Conservation (phyloP, 2,888 invertebrate species). For the Archips xylosteana region DNA sequence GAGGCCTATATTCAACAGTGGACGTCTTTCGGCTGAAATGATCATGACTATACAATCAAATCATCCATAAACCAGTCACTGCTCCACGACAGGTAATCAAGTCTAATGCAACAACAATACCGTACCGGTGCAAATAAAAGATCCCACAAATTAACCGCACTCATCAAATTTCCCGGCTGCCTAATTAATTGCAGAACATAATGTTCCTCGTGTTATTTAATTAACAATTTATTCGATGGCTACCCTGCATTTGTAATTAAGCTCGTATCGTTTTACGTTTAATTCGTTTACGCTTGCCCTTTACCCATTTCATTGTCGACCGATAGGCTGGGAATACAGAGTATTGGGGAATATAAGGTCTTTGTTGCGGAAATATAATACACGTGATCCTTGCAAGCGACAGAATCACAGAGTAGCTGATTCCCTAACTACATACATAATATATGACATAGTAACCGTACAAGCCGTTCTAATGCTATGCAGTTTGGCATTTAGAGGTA, state of each 20-base stretch:
- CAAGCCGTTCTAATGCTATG: too few relatives aligned
- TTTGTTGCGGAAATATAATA: too few relatives aligned
- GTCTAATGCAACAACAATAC: background rate
- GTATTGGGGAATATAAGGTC: background rate
- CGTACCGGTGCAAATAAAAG: background rate
- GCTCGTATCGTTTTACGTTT: slow-evolving; percentile 31
- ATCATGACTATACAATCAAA: too few relatives aligned
- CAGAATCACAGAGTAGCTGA: too few relatives aligned
- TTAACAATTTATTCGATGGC: slow-evolving; percentile 63
- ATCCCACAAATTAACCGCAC: background rate
- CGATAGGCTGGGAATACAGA: background rate
- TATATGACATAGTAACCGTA: too few relatives aligned
- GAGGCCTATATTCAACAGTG: too few relatives aligned
- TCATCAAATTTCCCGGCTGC: slow-evolving; percentile 48
- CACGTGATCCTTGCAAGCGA: too few relatives aligned
- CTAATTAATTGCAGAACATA: slow-evolving; percentile 63
- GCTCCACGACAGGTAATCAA: background rate
- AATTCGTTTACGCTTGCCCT: slow-evolving; percentile 21
- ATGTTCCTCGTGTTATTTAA: slow-evolving; percentile 55
- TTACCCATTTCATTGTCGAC: slow-evolving; percentile 19
- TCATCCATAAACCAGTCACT: too few relatives aligned
- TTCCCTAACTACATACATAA: too few relatives aligned
- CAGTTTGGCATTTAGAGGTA: too few relatives aligned
- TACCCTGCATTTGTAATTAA: slow-evolving; percentile 50
- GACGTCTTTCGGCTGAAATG: too few relatives aligned